phyloP scores from a whole-genome alignment of 2,797 vertebrate species.

The Linurgus olivaceus region DNA sequence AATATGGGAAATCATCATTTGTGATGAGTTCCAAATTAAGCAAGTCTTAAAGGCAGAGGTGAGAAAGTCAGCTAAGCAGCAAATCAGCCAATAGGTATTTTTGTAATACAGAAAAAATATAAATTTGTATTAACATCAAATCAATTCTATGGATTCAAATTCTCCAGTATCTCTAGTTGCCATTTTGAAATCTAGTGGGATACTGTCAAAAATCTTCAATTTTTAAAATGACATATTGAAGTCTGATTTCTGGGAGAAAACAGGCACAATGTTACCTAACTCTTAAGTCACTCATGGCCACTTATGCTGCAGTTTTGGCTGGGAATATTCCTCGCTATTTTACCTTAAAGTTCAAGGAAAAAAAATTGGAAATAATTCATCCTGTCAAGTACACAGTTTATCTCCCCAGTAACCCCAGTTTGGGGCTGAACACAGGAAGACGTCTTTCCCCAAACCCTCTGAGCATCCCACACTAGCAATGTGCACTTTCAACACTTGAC shows the following conservation, averaged over 20 bases:
- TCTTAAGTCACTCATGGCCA: not conserved
- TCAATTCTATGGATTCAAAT: not conserved
- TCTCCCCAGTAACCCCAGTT: not conserved
- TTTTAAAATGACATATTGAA: not conserved
- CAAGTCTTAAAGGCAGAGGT: not conserved
- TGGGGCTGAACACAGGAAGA: not conserved
- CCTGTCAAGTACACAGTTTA: not conserved
- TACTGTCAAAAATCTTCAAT: not conserved
- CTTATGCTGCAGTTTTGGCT: not conserved
- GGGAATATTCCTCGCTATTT: not conserved
- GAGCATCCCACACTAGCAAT: not conserved
- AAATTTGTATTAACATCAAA: not conserved
- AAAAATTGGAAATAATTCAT: not conserved
- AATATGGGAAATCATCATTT: not conserved
- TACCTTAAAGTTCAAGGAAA: not conserved
- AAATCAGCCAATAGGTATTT: not conserved
- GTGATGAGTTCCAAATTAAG: not conserved
- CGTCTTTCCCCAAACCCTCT: not conserved
- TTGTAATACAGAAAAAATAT: not conserved
- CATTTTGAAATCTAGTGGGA: not conserved
- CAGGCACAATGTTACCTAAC: not conserved
- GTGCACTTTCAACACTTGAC: not conserved
- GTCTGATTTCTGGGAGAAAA: not conserved
- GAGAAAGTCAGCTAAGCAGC: not conserved
- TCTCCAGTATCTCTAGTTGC: not conserved